These are phyloP conservation scores for Nipponacmea schrenckii DNA, from an alignment of 2,888 invertebrate genomes.

Conservation along the genomic window DNA sequence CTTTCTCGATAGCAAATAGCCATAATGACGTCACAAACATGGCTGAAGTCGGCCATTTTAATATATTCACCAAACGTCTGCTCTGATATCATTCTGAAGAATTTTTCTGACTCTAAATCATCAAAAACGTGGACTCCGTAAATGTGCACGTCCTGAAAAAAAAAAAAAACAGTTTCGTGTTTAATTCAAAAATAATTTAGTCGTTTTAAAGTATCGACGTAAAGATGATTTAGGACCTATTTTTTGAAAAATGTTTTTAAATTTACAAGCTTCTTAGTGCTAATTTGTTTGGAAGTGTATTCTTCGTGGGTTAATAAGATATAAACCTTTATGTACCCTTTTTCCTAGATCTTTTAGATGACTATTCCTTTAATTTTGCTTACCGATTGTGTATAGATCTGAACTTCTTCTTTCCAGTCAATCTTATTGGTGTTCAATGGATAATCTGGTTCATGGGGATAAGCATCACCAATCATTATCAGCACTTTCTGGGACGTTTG, in stretches of 20 bases:
- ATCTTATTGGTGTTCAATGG: constrained; percentile 45
- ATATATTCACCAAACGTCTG: constrained; percentile 54
- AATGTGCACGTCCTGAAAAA: constrained; percentile 49
- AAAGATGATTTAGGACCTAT: too few relatives aligned
- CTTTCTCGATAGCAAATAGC: constrained; percentile 62
- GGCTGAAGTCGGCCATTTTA: constrained; percentile 50
- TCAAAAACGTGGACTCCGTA: constrained; percentile 54
- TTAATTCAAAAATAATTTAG: too few relatives aligned
- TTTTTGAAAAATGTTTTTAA: too few relatives aligned
- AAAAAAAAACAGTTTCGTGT: neutral
- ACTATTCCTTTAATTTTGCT: constrained; percentile 3
- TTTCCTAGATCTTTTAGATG: too few relatives aligned
- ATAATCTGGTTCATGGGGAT: constrained; percentile 54
- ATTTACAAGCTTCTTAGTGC: too few relatives aligned
- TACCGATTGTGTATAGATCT: constrained; percentile 33
- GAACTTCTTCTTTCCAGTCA: constrained; percentile 53
- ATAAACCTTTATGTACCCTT: too few relatives aligned
- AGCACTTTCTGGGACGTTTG: constrained; percentile 52
- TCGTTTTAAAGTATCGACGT: too few relatives aligned
- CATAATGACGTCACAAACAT: constrained; percentile 60
- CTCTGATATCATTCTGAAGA: constrained; percentile 48
- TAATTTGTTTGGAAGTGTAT: too few relatives aligned
- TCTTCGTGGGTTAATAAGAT: too few relatives aligned
- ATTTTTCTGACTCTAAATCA: constrained; percentile 37
- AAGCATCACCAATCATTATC: constrained; percentile 61